These are phyloP conservation scores for Coboldia fuscipes DNA, from an alignment of 1,140 invertebrate species.

Conservation along the genomic window DNA sequence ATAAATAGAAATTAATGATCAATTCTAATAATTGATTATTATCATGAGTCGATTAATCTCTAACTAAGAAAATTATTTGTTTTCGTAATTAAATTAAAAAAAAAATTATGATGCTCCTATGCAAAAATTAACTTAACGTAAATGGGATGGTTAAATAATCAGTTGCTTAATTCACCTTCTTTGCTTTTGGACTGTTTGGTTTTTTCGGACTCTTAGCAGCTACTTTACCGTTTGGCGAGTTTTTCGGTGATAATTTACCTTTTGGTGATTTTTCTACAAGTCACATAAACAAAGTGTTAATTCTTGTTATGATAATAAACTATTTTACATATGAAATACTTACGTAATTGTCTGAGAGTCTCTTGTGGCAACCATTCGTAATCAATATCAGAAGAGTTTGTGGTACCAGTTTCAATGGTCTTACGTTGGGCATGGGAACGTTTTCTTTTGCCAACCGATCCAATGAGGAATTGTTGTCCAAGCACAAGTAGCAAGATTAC, in stretches of 20 bases:
- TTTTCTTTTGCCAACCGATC: slow-evolving; percentile 32
- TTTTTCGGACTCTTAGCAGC: slow-evolving; percentile 21
- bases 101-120: too few relatives aligned
- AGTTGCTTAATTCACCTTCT: too few relatives aligned
- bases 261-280: slow-evolving; percentile 35
- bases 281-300: slow-evolving; percentile 7
- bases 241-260: slow-evolving; percentile 23
- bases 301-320: slow-evolving; percentile 6
- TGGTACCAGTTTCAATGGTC: slow-evolving; percentile 54
- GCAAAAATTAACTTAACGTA: too few relatives aligned
- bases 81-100: too few relatives aligned
- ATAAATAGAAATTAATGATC: too few relatives aligned
- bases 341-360: slow-evolving; percentile 60
- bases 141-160: too few relatives aligned
- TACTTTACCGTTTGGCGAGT: slow-evolving; percentile 23
- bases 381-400: slow-evolving; percentile 82
- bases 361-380: slow-evolving; percentile 95
- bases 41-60: too few relatives aligned
- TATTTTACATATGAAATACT: slow-evolving; percentile 22
- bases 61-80: too few relatives aligned
- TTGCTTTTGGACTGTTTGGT: slow-evolving; percentile 44
- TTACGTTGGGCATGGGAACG: slow-evolving; percentile 31
- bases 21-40: too few relatives aligned
- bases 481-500: slow-evolving; percentile 70
- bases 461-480: slow-evolving; percentile 73